Percentiles rank a stretch among this genome's conserved stretches.
These are phyloP conservation scores for Mixornis gularis DNA, from an alignment of 2,113 vertebrate species.

Conservation along the genomic window DNA sequence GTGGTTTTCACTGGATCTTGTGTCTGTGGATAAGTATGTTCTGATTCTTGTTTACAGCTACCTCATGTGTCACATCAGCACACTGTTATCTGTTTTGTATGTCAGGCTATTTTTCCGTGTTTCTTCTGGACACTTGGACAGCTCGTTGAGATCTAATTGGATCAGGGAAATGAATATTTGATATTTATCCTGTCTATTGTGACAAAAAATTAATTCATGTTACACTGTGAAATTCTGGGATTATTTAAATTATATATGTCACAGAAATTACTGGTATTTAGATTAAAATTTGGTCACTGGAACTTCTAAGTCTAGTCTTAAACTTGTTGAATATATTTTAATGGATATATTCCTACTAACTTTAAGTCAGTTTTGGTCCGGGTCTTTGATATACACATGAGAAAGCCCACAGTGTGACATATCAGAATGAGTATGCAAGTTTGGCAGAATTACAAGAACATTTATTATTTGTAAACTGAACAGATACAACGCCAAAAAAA, in stretches of 20 bases:
- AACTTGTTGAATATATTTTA: background rate
- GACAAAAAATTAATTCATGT: background rate
- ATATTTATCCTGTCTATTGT: background rate
- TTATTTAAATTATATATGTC: background rate
- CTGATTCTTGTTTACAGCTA: background rate
- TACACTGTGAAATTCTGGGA: background rate
- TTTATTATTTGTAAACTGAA: slow-evolving; percentile 22
- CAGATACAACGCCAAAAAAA: background rate
- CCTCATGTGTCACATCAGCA: background rate
- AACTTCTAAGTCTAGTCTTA: background rate
- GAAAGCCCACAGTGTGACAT: background rate
- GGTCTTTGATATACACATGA: background rate
- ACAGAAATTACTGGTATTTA: background rate
- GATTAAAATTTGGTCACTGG: background rate
- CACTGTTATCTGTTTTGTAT: background rate
- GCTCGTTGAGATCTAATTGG: background rate
- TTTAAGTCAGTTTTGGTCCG: background rate
- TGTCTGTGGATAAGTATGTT: background rate
- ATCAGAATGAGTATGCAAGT: background rate
- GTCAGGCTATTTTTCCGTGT: background rate
- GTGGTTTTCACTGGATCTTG: background rate
- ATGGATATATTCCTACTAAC: background rate
- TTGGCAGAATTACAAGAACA: slow-evolving; percentile 3
- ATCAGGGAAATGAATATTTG: background rate
- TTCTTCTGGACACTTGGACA: background rate